Base-by-base conservation (phyloP, 2,888 invertebrate species). In the Harpalus rubripes region DNA sequence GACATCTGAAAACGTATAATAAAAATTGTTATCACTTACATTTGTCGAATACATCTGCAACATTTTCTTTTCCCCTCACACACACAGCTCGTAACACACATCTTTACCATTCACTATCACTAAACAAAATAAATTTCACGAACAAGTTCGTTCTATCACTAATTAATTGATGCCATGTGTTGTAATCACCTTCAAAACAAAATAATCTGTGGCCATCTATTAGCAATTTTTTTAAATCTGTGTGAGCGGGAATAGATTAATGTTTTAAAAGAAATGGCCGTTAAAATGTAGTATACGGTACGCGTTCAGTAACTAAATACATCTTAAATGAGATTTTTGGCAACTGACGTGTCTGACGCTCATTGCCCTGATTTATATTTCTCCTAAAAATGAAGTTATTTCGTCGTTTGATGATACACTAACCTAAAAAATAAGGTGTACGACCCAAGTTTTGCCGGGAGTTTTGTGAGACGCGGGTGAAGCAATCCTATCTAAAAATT, bases 1-100 rank as follows among this genome's bases (percentile, higher is more conserved):
- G 76, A 76, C 56, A 78, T 78, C 78, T 78, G 58, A 58, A 78
- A 78, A 78, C 15, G n/a, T 15, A 78, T 22, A 56, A 78, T 26
- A 52, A 63, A 12, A 59, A 59, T 22, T 22, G 22, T 22, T 22
- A 22, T 16, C 15, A 59, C 59, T 59, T 52, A 52, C 44, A 16
- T 59, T 56, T 7, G 59, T 4, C 26, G 16, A 26, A 10, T 74
- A 74, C 16, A 2, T n/a, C 8, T 12, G 8, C 16, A 74, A 18
- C 10, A 74, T 44, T 18, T 68, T 26, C 10, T 16, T 44, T 52
- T 12, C 44, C 44, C 12, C 44, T 52, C 12, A 12, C 1, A 12
- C 44, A 52, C 44, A 52, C 12, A 52, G 44, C 26, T n/a, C 68
- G 16, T 68, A 1, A 63, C 26, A 52, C 32, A 32, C 44, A 44